Evolutionary conservation across 2,113 vertebrate genomes (phyloP), one percentile per base, ranked within the genome.

Genomic region (Agapornis roseicollis): DNA sequence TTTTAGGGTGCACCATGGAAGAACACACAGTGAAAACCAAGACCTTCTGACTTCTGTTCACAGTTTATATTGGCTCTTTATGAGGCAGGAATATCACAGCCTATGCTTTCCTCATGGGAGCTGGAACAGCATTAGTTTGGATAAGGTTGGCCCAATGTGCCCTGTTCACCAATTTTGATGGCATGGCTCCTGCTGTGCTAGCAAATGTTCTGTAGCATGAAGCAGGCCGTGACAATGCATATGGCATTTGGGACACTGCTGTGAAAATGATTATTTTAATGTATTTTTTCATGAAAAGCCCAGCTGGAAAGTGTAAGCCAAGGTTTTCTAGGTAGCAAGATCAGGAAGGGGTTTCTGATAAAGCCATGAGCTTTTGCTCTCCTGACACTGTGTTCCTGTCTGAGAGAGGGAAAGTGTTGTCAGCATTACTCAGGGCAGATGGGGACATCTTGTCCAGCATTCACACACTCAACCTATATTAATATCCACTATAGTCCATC

Each of bases 191-290:
- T 84, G 80, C 90, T 84, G 94, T 86, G 80, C 64, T 74, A 86
- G 61, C 92, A 97, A 93, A 92, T 92, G 88, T 78, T 92, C 76
- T 84, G 60, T n/a, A 86, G 83, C 77, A 84, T 8, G 61, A 55
- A 71, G 76, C 77, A 86, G 72, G 42, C 55, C 84, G 86, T 84
- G 86, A 83, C 64, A 84, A 47, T 70, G 50, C 77, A 44, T 78
- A 93, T 74, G 86, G 50, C 42, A 24, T 84, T 84, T 90, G 86
- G 55, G 73, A 74, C 52, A 42, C 88, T 74, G 92, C 90, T 90
- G 94, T 80, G 90, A 55, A 86, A 86, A 65, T 90, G 69, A 84
- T 96, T 86, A 71, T 90, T 97, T 88, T 66, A 71, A 25, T 0
- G 12, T 24, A 18, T 46, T 82, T 85, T 88, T 85, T 70, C 47